Percentiles rank a stretch among this genome's conserved stretches.
Evolutionary conservation across 2,888 invertebrate genomes (phyloP).

Genomic region (Neocrepidodera transversa): DNA sequence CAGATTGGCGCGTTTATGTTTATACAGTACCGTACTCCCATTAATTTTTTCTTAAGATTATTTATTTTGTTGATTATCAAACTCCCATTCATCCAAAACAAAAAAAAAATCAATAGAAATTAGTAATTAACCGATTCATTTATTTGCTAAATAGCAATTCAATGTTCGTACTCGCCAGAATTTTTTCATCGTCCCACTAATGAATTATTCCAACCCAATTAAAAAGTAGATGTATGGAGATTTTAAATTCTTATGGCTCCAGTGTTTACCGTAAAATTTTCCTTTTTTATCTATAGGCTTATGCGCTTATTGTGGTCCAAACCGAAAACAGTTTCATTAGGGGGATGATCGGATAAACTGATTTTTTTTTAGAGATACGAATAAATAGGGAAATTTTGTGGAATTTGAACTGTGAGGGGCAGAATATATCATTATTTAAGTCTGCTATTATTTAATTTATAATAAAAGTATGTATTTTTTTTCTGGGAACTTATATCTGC

Average conservation of each 20-base stretch:
- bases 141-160: conserved; percentile 30
- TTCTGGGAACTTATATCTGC: no score
- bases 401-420: neutral
- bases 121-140: conserved; percentile 17
- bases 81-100: conserved; percentile 32
- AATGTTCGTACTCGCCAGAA: conserved; percentile 14
- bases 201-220: conserved; percentile 1
- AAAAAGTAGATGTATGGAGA: conserved; percentile 17
- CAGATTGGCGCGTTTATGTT: no score
- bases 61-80: conserved; percentile 1
- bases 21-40: no score
- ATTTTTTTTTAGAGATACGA: neutral
- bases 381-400: neutral
- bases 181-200: neutral
- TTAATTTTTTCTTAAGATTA: no score
- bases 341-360: neutral
- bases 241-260: conserved; percentile 25
- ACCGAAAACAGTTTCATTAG: conserved; percentile 19
- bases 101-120: conserved; percentile 21
- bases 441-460: no score
- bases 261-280: conserved; percentile 10
- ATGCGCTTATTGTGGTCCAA: neutral
- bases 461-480: no score
- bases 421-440: no score
- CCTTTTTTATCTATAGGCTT: neutral